These are phyloP conservation scores for Suillia variegata DNA, from an alignment of 2,888 invertebrate genomes.

Conservation along the genomic window DNA sequence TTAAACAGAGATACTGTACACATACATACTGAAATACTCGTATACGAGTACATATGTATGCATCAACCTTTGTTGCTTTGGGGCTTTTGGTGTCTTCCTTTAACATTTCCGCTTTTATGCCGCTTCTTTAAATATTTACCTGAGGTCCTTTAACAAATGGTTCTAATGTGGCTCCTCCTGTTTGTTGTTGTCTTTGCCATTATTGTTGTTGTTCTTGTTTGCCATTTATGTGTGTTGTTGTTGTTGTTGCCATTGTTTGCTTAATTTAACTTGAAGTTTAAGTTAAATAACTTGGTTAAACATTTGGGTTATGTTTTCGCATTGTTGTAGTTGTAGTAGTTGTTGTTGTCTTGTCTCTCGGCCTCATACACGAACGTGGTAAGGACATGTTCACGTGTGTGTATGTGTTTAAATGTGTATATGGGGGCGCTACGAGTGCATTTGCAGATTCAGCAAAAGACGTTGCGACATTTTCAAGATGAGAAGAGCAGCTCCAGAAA, in stretches of 20 bases:
- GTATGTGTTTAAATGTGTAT: neutral
- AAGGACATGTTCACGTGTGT: neutral
- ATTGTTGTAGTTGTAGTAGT: constrained; percentile 1
- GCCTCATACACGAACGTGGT: neutral
- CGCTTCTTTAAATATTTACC: constrained; percentile 35
- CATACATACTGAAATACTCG: neutral
- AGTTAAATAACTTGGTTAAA: constrained; percentile 40
- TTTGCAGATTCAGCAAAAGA: constrained; percentile 17
- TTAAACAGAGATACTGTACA: too few relatives aligned
- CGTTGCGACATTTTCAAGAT: neutral
- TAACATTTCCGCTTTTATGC: neutral
- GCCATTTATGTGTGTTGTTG: constrained; percentile 27
- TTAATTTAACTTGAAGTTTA: constrained; percentile 45
- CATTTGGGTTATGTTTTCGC: constrained; percentile 34
- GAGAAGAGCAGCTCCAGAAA: neutral
- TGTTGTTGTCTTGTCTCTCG: neutral
- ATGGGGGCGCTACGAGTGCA: constrained; percentile 11
- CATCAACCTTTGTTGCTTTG: neutral
- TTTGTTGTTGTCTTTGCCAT: constrained; percentile 25
- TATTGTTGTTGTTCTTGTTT: constrained; percentile 24
- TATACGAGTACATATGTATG: neutral
- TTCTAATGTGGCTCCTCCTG: constrained; percentile 30
- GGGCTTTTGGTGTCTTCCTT: too few relatives aligned
- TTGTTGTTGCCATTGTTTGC: constrained; percentile 36
- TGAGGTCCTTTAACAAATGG: constrained; percentile 33